phyloP scores from a whole-genome alignment of 2,888 invertebrate species.

The Ellobium chinense region DNA sequence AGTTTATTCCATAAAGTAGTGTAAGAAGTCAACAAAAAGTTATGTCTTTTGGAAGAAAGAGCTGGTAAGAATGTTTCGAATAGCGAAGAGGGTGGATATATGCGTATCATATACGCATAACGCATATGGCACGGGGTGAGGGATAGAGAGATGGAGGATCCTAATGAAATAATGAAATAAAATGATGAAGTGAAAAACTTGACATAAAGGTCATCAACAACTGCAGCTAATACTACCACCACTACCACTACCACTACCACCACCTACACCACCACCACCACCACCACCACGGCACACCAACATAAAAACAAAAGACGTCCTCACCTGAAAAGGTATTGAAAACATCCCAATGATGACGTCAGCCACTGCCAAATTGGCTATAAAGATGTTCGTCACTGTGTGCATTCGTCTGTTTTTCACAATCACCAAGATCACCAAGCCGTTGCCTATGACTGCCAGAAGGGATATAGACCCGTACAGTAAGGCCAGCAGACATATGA shows the following conservation, averaged over 20 bases:
- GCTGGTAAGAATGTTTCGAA: too few relatives aligned
- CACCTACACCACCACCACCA: neutral
- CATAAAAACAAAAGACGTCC: too few relatives aligned
- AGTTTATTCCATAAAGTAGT: too few relatives aligned
- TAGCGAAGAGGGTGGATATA: too few relatives aligned
- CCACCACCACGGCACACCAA: neutral
- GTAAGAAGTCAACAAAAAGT: too few relatives aligned
- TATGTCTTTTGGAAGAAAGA: too few relatives aligned
- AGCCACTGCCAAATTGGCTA: constrained; percentile 90
- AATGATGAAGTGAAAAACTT: too few relatives aligned
- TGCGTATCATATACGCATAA: too few relatives aligned
- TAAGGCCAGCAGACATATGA: constrained; percentile 87
- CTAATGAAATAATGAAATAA: too few relatives aligned
- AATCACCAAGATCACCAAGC: constrained; percentile 91
- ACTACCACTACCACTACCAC: neutral
- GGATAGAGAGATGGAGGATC: too few relatives aligned
- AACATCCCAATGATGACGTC: constrained; percentile 92
- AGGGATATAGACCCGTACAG: constrained; percentile 91
- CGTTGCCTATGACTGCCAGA: constrained; percentile 89
- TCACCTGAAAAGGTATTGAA: constrained; percentile 88
- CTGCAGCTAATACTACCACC: neutral
- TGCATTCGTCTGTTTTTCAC: constrained; percentile 88
- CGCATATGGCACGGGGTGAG: too few relatives aligned
- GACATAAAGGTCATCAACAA: too few relatives aligned
- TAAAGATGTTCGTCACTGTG: constrained; percentile 90